Percentiles rank a stretch among this genome's conserved stretches.
These are phyloP conservation scores for Choloepus hoffmanni DNA, from an alignment of 2,113 vertebrate genomes.

Conservation along the genomic window DNA sequence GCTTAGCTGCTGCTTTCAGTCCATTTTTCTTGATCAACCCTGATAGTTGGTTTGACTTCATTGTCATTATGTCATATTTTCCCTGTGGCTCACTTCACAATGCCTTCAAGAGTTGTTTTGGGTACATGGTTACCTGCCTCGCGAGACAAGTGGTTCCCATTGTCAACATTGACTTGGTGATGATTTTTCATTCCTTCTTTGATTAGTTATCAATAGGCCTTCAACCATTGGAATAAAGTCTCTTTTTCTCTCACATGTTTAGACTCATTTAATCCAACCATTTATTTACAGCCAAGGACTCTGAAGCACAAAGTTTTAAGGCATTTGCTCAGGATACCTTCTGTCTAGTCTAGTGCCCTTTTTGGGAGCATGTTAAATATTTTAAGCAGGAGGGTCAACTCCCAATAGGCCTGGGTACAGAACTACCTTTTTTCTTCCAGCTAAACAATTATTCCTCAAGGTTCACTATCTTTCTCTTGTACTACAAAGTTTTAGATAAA, in stretches of 20 bases:
- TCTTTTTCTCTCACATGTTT: constrained; percentile 39
- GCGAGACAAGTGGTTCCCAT: background rate
- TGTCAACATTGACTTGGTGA: background rate
- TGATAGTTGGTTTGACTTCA: background rate
- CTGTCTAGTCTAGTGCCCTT: background rate
- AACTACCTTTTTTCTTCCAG: background rate
- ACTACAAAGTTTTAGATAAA: constrained; percentile 47
- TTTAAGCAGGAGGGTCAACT: background rate
- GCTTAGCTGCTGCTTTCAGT: background rate
- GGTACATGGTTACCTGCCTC: background rate
- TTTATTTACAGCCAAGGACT: constrained; percentile 27
- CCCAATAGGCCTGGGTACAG: background rate
- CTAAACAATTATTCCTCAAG: constrained; percentile 8
- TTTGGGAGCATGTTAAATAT: background rate
- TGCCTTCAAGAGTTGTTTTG: background rate
- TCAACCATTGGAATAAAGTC: background rate
- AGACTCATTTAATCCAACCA: background rate
- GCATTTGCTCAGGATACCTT: background rate
- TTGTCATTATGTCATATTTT: background rate
- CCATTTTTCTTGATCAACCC: background rate
- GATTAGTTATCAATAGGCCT: background rate
- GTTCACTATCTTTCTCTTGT: background rate
- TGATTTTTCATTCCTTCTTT: background rate
- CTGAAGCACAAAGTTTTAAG: background rate
- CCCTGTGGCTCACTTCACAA: background rate